phyloP scores from a whole-genome alignment of 2,113 vertebrate genomes.

The Macrotus californicus region DNA sequence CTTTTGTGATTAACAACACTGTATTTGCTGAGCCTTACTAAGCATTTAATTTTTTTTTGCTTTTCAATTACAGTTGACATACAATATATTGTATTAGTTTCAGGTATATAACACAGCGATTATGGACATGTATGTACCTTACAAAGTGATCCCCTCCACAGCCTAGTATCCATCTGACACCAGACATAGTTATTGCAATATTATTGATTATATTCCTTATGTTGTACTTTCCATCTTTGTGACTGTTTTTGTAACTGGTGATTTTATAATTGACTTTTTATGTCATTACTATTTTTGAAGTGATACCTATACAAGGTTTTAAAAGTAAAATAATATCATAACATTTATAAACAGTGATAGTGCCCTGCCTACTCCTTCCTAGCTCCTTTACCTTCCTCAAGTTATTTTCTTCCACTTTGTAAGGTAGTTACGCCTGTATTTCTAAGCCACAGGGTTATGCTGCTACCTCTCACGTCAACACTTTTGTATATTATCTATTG shows the following conservation, averaged over 20 bases:
- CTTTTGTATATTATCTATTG: neutral
- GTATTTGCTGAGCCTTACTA: neutral
- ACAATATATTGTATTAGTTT: neutral
- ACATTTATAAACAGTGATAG: neutral
- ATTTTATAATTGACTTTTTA: neutral
- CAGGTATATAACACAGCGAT: neutral
- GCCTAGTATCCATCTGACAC: neutral
- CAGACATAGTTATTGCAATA: neutral
- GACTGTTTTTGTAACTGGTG: neutral
- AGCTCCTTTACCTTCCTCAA: neutral
- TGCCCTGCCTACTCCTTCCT: neutral
- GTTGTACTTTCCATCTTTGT: neutral
- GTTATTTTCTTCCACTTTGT: neutral
- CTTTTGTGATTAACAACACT: neutral
- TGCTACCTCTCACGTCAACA: neutral
- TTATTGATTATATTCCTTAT: neutral
- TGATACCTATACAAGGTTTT: neutral
- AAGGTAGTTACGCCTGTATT: neutral
- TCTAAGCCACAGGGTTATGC: neutral
- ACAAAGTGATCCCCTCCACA: neutral
- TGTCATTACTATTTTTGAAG: neutral
- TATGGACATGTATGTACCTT: neutral
- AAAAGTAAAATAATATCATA: neutral
- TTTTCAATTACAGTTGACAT: neutral
- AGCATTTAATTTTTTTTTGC: neutral